Evolutionary conservation across 2,888 invertebrate genomes (phyloP), one percentile per base, ranked within the genome.

Genomic region (Polia nebulosa): DNA sequence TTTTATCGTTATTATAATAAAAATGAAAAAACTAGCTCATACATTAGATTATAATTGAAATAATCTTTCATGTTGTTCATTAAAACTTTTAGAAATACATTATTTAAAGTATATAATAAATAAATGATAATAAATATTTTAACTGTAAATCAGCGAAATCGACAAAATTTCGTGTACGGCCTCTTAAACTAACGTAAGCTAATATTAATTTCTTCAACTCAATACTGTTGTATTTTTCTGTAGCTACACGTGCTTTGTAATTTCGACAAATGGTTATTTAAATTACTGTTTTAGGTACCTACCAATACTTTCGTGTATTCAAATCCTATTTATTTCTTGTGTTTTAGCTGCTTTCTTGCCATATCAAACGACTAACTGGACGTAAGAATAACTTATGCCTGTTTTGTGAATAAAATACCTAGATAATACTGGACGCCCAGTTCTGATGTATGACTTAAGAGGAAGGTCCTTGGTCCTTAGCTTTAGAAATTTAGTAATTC

Each of bases 301-400:
- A 64, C 49, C 13, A 11, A 34, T 61, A 17, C 2, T 62, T 61
- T 52, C 8, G 9, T 56, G 25, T 71, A 74, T 64, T 15, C 0
- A 25, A 56, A 55, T 41, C 13, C 34, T 32, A 29, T 63, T 72
- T 53, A 0, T n/a, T 29, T 61, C 56, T 17, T 22, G n/a, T 41
- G 32, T 63, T 73, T 62, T n/a, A 13, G 9, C 36, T 41, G 45
- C 17, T 39, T 34, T 55, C n/a, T 53, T 27, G 27, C 27, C 39
- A 55, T 73, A 73, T 73, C 73, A 41, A 61, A 32, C 49, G 17
- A 49, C 17, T 64, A 17, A 65, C 13, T 47, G 17, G 47, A 25
- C 41, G 20, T 22, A 39, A 8, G 47, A 68, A 2, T 29, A 8
- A n/a, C 15, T 13, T 17, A 20, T n/a, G n/a, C n/a, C 17, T 20